These are phyloP conservation scores for Agelastica alni DNA, from an alignment of 2,888 invertebrate genomes.

Conservation along the genomic window DNA sequence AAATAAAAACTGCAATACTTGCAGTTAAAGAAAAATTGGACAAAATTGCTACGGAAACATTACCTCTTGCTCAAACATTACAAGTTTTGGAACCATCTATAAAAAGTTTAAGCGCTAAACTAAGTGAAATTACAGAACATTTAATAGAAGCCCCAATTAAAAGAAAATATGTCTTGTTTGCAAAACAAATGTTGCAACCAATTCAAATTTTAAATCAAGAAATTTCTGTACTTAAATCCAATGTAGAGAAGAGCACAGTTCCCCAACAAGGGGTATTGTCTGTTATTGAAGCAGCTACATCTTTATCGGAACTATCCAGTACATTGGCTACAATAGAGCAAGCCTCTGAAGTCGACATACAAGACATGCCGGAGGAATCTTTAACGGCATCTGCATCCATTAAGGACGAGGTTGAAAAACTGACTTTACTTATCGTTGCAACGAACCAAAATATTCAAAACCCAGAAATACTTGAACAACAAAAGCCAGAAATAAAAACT, in stretches of 20 bases:
- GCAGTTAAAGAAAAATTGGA: constrained; percentile 29
- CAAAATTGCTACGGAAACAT: constrained; percentile 1
- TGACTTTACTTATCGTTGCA: constrained; percentile 14
- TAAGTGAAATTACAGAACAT: constrained; percentile 1
- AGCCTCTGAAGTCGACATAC: background rate
- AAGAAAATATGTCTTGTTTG: background rate
- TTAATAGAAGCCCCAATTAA: background rate
- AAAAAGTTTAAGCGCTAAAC: constrained; percentile 22
- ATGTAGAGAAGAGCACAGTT: background rate
- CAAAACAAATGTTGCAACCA: background rate
- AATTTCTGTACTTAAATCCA: background rate
- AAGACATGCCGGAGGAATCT: background rate
- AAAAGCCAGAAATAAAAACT: constrained; percentile 32
- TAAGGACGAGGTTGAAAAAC: constrained; percentile 17
- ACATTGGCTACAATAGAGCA: background rate
- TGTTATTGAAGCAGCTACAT: constrained; percentile 29
- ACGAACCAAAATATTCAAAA: constrained; percentile 23
- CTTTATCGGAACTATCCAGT: constrained; percentile 8
- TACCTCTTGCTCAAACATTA: constrained; percentile 22
- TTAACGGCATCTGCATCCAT: background rate
- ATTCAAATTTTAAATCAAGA: background rate
- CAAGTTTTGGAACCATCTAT: constrained; percentile 22
- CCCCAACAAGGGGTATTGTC: constrained; percentile 3
- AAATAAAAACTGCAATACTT: constrained; percentile 27
- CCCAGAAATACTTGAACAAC: constrained; percentile 30